Conservation (phyloP, 2,113 vertebrate species). For the Anseranas semipalmata region DNA sequence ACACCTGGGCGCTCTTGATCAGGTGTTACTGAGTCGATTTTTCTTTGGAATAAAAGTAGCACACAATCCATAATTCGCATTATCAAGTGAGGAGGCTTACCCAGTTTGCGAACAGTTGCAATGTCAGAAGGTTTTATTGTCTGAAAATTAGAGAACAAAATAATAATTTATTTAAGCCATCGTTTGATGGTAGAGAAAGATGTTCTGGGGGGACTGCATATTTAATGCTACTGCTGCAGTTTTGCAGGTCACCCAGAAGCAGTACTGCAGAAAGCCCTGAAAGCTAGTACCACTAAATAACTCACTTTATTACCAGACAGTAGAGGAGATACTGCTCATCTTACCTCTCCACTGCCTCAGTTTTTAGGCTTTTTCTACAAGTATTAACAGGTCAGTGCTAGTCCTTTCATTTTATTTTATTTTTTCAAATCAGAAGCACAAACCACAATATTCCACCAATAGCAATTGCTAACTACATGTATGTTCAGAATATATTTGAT, state of each 20-base stretch:
- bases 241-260: not conserved
- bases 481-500: not conserved
- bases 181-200: not conserved
- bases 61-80: conserved; percentile 90
- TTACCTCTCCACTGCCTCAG: not conserved
- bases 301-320: not conserved
- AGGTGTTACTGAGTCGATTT: conserved; percentile 74
- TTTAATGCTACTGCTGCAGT: not conserved
- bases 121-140: conserved; percentile 88
- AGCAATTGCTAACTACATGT: not conserved
- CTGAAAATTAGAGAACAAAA: conserved; percentile 63
- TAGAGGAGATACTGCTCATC: not conserved
- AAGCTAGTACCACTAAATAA: not conserved
- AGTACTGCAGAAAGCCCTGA: not conserved
- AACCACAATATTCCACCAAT: not conserved
- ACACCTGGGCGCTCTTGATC: conserved; percentile 78
- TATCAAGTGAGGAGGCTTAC: conserved; percentile 87
- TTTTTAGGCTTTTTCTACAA: not conserved
- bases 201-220: not conserved
- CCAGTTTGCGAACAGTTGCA: conserved; percentile 86
- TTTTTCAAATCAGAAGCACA: not conserved
- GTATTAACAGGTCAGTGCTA: not conserved
- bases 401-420: not conserved
- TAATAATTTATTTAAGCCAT: not conserved
- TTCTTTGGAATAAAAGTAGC: conserved; percentile 85